phyloP scores from a whole-genome alignment of 2,797 vertebrate species.

The Antennarius maculatus region DNA sequence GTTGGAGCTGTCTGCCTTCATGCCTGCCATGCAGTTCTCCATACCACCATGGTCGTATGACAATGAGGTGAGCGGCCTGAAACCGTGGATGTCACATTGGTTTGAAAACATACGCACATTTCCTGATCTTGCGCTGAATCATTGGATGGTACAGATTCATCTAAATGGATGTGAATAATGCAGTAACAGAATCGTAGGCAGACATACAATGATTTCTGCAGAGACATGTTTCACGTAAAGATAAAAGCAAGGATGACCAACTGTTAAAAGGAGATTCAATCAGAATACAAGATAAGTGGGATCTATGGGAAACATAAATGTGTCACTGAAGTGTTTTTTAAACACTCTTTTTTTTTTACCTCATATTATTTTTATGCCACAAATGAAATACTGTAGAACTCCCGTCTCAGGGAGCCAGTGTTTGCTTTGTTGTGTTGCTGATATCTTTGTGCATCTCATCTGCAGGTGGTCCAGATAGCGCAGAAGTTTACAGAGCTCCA shows the following conservation, averaged over 20 bases:
- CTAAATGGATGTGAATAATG: background rate
- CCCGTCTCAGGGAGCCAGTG: background rate
- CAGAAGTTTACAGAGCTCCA: constrained; percentile 88
- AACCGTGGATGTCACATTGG: background rate
- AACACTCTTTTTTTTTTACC: background rate
- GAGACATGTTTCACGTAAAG: too few relatives aligned
- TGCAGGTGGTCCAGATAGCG: constrained; percentile 87
- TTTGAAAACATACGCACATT: background rate
- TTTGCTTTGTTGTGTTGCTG: background rate
- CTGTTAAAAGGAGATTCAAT: background rate
- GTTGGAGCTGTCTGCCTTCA: constrained; percentile 94
- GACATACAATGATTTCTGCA: too few relatives aligned
- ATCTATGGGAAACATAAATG: background rate
- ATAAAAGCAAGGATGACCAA: background rate
- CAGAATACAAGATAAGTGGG: background rate
- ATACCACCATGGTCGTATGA: constrained; percentile 94
- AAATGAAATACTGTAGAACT: background rate
- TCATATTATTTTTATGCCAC: background rate
- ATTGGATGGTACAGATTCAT: background rate
- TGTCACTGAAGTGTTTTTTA: background rate
- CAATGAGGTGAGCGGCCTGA: constrained; percentile 68
- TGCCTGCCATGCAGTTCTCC: constrained; percentile 97
- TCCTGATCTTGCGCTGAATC: background rate
- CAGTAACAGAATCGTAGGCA: too few relatives aligned
- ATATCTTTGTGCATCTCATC: constrained; percentile 6